phyloP scores from a whole-genome alignment of 2,113 vertebrate genomes.

The Vidua chalybeata region DNA sequence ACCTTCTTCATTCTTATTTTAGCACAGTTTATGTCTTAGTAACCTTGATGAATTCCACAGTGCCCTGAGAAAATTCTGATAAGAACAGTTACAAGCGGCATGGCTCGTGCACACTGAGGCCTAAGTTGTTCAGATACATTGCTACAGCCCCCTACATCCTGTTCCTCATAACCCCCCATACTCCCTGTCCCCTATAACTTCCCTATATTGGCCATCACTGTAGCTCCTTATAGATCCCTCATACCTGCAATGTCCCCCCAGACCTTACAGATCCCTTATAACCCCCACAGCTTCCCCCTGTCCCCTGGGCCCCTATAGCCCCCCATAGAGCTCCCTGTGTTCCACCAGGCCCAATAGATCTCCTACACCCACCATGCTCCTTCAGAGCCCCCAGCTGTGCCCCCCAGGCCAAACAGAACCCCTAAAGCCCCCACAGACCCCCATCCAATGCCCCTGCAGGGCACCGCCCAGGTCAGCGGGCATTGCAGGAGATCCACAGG shows the following conservation, averaged over 20 bases:
- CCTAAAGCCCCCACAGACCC: background rate
- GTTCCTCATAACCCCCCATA: background rate
- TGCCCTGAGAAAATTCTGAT: too few relatives aligned
- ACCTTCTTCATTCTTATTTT: too few relatives aligned
- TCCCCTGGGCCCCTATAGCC: background rate
- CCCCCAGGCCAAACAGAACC: background rate
- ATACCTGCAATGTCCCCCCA: background rate
- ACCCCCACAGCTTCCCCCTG: too few relatives aligned
- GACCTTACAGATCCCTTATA: background rate
- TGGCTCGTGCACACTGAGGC: too few relatives aligned
- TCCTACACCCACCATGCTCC: too few relatives aligned
- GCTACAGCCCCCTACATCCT: too few relatives aligned
- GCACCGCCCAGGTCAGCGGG: background rate
- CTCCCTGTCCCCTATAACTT: background rate
- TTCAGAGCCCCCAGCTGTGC: background rate
- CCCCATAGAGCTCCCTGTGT: background rate
- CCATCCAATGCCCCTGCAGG: background rate
- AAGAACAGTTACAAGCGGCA: too few relatives aligned
- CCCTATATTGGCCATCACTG: background rate
- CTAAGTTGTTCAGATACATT: too few relatives aligned
- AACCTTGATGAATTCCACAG: too few relatives aligned
- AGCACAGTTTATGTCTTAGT: too few relatives aligned
- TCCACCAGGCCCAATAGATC: background rate
- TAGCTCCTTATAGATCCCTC: background rate
- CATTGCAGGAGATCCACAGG: background rate